phyloP scores from a whole-genome alignment of 92 coral and sea anemone species.

The Phenganax stokvisi region DNA sequence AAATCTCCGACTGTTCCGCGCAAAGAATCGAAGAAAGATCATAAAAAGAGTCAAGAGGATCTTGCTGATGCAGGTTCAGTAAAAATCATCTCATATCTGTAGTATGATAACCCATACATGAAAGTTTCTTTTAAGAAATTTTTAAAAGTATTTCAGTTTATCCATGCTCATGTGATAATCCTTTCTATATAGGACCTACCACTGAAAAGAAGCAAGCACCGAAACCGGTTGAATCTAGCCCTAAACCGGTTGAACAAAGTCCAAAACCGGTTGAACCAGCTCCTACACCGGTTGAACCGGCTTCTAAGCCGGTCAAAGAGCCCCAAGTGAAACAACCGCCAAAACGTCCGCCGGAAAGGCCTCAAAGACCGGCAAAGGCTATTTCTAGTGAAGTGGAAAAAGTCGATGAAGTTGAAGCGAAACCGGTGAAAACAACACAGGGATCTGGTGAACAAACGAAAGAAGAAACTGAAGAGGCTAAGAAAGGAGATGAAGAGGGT shows the following conservation, averaged over 20 bases:
- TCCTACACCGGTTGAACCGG: background rate
- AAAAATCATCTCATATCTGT: background rate
- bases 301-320: background rate
- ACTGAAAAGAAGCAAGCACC: background rate
- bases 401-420: constrained; percentile 27
- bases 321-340: constrained; percentile 34
- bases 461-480: background rate
- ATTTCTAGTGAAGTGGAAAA: constrained; percentile 27
- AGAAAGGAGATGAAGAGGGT: constrained; percentile 31
- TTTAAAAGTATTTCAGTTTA: background rate
- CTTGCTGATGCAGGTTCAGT: constrained; percentile 12
- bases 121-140: background rate
- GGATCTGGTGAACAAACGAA: constrained; percentile 41
- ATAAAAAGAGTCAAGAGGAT: constrained; percentile 45
- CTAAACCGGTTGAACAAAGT: constrained; percentile 19
- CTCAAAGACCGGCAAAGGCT: constrained; percentile 23
- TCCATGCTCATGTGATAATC: background rate
- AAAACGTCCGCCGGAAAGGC: constrained; percentile 21
- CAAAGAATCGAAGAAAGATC: constrained; percentile 36
- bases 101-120: background rate
- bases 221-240: constrained; percentile 14
- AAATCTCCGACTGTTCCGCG: constrained; percentile 43
- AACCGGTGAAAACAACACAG: constrained; percentile 29
- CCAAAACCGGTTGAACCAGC: constrained; percentile 14
- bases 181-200: background rate